Base-by-base conservation (phyloP, 2,888 invertebrate genomes). In the Priocnemis perturbator region DNA sequence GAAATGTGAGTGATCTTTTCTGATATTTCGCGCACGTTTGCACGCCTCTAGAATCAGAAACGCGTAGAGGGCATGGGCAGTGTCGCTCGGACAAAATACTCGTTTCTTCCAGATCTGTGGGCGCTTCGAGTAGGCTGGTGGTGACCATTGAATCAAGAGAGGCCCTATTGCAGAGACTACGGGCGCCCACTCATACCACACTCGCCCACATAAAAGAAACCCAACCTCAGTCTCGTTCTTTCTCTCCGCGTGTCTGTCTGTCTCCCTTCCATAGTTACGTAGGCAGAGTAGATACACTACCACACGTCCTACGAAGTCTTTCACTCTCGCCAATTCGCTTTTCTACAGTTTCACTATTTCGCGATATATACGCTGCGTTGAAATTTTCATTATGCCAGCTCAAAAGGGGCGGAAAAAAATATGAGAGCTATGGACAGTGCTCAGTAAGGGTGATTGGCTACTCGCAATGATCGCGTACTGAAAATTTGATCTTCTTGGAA, bases 141-240 rank as follows among this genome's bases (percentile, higher is more conserved):
- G 53, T 69, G 78, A 78, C 72, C 79, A 79, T 81, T 80, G 81
- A 78, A 80, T 79, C 81, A 64, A 76, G 74, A 76, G 26, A 47
- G 52, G 45, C 20, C 73, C 47, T 64, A 71, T 76, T 77, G 74
- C 78, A 66, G 71, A 72, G 73, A 69, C 69, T 60, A 55, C 64
- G 62, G 63, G 81, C 83, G 83, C 85, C 85, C 84, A 84, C 86
- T 81, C 78, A 71, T 60, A 50, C 67, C 82, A 67, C 70, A 20
- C 52, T 78, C 85, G 81, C 85, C 83, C 82, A 85, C 85, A 82
- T 79, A 64, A 77, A 81, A 37, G 37, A 37, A 37, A 37, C 19
- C 48, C 45, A 50, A 60, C 48, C 47, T 61, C 23, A 47, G 44
- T 47, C 26, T 57, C 44, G 17, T 9, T 57, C 44, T 57, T 37